A percentile compares a stretch with the other conserved stretches of the same genome.
Evolutionary conservation across 2,113 vertebrate species (phyloP).

Genomic region (Nibea coibor): DNA sequence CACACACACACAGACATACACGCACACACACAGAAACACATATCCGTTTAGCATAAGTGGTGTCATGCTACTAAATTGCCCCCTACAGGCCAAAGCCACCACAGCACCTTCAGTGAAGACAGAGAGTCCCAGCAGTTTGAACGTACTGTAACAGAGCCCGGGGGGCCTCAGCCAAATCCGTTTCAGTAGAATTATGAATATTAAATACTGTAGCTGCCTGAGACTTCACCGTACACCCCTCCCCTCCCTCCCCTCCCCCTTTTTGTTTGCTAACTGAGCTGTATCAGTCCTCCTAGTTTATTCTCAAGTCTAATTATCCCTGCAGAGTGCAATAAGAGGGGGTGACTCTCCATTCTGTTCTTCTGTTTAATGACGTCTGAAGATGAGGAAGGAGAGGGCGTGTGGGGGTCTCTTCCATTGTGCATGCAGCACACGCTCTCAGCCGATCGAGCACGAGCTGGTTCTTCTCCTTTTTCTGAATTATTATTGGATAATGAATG

Average conservation of each 20-base stretch:
- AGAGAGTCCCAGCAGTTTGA: conserved; percentile 27
- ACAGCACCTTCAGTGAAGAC: conserved; percentile 43
- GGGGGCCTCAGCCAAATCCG: conserved; percentile 11
- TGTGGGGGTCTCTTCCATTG: conserved; percentile 12
- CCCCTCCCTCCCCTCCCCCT: not conserved
- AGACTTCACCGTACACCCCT: conserved; percentile 1
- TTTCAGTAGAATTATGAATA: conserved; percentile 62
- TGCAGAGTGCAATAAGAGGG: conserved; percentile 33
- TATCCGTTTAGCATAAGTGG: not conserved
- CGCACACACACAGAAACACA: not conserved
- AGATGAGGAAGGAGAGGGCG: conserved; percentile 10
- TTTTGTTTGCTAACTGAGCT: conserved; percentile 63
- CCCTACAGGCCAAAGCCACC: conserved; percentile 71
- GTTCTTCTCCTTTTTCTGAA: not conserved
- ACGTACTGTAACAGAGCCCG: conserved; percentile 26
- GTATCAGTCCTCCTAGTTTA: conserved; percentile 49
- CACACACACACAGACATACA: not conserved
- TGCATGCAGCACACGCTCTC: conserved; percentile 21
- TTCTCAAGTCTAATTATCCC: conserved; percentile 59
- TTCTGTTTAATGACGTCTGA: conserved; percentile 59
- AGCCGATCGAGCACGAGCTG: conserved; percentile 2
- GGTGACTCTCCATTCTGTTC: conserved; percentile 35
- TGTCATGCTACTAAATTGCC: conserved; percentile 78
- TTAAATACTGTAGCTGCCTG: conserved; percentile 49
- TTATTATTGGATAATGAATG: conserved; percentile 37